A percentile compares a stretch with the other conserved stretches of the same genome.
These are phyloP conservation scores for Diplodus puntazzo DNA, from an alignment of 2,797 vertebrate genomes.

Conservation along the genomic window DNA sequence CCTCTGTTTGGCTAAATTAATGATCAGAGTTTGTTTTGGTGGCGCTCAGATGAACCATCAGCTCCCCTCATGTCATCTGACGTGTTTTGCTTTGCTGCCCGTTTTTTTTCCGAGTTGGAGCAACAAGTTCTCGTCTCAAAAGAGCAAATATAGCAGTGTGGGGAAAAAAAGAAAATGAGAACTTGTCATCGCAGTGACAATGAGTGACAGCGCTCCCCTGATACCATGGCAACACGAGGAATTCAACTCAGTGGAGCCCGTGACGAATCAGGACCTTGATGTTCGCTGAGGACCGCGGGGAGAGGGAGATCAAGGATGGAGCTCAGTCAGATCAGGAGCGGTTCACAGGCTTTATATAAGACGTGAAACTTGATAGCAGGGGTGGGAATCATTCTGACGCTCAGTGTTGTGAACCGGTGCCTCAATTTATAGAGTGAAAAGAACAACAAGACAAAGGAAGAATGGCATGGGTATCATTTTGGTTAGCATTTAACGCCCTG, in stretches of 20 bases:
- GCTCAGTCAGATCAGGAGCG: conserved; percentile 50
- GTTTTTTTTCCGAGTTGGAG: conserved; percentile 3
- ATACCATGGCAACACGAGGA: conserved; percentile 83
- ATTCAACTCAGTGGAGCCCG: conserved; percentile 71
- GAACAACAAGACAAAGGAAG: conserved; percentile 6
- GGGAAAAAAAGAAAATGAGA: conserved; percentile 46
- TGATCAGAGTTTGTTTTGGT: conserved; percentile 30
- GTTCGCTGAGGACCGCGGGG: conserved; percentile 58
- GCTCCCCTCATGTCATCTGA: conserved; percentile 20
- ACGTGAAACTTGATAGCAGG: conserved; percentile 28
- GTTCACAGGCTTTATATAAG: conserved; percentile 21
- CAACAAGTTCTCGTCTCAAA: conserved; percentile 27
- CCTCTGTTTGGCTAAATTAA: conserved; percentile 44
- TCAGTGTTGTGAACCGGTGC: not conserved
- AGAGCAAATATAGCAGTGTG: conserved; percentile 37
- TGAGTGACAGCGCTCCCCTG: conserved; percentile 72
- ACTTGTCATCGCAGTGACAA: conserved; percentile 62
- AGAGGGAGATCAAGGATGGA: conserved; percentile 62
- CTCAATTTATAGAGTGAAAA: not conserved
- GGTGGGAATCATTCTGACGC: conserved; percentile 14
- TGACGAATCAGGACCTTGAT: conserved; percentile 80
- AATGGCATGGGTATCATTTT: conserved; percentile 3
- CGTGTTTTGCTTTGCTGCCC: conserved; percentile 5
- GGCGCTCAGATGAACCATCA: not conserved
- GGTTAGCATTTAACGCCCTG: not conserved